A percentile compares a stretch with the other conserved stretches of the same genome.
These are phyloP conservation scores for Pammene fasciana DNA, from an alignment of 2,888 invertebrate species.

Conservation along the genomic window DNA sequence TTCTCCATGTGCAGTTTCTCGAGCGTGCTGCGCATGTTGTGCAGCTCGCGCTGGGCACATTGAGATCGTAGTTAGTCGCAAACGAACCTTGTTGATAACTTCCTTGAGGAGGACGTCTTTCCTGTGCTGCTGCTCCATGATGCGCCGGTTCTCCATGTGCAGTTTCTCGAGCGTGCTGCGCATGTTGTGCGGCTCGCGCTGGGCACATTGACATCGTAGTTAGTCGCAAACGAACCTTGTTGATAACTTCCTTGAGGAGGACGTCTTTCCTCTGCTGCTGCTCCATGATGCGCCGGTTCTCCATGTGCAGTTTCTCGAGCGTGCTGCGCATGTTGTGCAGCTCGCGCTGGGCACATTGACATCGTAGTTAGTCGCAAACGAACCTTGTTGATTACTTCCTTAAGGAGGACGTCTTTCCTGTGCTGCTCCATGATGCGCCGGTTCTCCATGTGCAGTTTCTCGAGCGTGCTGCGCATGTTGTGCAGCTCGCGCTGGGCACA, in stretches of 20 bases:
- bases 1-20: constrained; percentile 71
- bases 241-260: constrained; percentile 53
- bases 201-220: constrained; percentile 60
- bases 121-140: constrained; percentile 68
- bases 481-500: constrained; percentile 76
- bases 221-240: constrained; percentile 56
- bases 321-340: constrained; percentile 67
- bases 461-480: constrained; percentile 64
- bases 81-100: constrained; percentile 61
- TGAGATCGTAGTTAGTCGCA: constrained; percentile 47
- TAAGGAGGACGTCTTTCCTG: constrained; percentile 59
- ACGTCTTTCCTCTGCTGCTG: constrained; percentile 67
- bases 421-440: constrained; percentile 66
- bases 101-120: constrained; percentile 58
- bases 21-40: constrained; percentile 64
- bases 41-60: constrained; percentile 75
- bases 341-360: constrained; percentile 74
- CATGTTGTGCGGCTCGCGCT: constrained; percentile 75
- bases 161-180: constrained; percentile 65
- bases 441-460: constrained; percentile 70
- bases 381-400: constrained; percentile 62
- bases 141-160: constrained; percentile 67
- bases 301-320: constrained; percentile 67
- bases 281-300: constrained; percentile 68
- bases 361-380: neutral